Evolutionary conservation across 2,888 invertebrate species (phyloP).

Genomic region (Cephalotes varians): DNA sequence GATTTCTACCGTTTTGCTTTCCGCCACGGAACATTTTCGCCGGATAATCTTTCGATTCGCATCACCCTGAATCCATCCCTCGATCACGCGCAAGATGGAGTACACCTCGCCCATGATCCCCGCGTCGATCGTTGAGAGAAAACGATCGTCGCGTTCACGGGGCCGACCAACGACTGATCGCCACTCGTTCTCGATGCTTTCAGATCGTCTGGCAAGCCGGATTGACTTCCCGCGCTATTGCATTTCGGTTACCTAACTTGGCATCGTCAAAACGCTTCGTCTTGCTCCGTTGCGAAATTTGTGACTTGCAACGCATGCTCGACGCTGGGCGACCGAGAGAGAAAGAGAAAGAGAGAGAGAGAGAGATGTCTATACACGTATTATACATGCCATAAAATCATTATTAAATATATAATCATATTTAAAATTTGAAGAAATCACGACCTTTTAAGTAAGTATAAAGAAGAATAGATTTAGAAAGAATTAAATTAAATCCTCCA

Average conservation of each 20-base stretch:
- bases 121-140: not conserved
- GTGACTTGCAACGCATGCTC: not conserved
- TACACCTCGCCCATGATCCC: constrained; percentile 61
- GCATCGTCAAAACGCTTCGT: constrained; percentile 76
- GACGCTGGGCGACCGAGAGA: not conserved
- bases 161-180: constrained; percentile 61
- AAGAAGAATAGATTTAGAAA: not conserved
- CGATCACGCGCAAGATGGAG: constrained; percentile 50
- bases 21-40: constrained; percentile 18
- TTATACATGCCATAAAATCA: not conserved
- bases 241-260: constrained; percentile 73
- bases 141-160: constrained; percentile 51
- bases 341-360: no score
- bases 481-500: no score
- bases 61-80: constrained; percentile 40
- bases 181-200: constrained; percentile 17
- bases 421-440: not conserved
- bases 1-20: constrained; percentile 29
- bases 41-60: constrained; percentile 22
- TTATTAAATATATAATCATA: not conserved
- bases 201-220: constrained; percentile 34
- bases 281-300: constrained; percentile 64
- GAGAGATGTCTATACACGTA: not conserved
- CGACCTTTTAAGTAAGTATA: not conserved
- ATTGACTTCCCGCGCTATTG: constrained; percentile 38